phyloP scores from a whole-genome alignment of 2,888 invertebrate genomes.

The Ryuthela nishihirai region DNA sequence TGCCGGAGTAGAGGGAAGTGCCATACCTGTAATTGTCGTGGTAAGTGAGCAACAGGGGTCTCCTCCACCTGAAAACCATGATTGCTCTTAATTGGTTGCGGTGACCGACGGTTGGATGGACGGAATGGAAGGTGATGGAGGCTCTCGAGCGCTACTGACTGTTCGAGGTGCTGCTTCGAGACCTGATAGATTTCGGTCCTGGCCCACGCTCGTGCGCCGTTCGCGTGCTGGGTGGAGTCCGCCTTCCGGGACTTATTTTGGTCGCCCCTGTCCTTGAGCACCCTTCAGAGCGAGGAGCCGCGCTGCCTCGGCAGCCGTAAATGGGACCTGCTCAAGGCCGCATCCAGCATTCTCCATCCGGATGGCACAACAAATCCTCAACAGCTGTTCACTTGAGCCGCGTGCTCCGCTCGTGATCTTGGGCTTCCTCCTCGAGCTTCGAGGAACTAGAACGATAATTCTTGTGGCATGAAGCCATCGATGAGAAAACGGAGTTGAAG shows the following conservation, averaged over 20 bases:
- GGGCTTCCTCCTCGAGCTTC: too few relatives aligned
- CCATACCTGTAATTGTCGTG: conserved; percentile 41
- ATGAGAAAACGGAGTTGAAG: too few relatives aligned
- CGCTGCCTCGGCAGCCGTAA: too few relatives aligned
- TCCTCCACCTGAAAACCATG: conserved; percentile 15
- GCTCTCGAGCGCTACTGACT: neutral
- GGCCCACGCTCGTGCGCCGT: conserved; percentile 5
- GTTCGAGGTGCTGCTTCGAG: neutral
- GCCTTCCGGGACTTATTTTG: conserved; percentile 8
- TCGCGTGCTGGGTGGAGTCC: neutral
- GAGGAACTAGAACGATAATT: too few relatives aligned
- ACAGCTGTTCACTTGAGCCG: too few relatives aligned
- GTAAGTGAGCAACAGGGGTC: conserved; percentile 40
- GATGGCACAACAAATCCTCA: too few relatives aligned
- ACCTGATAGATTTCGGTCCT: neutral
- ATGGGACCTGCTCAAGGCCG: too few relatives aligned
- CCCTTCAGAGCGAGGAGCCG: too few relatives aligned
- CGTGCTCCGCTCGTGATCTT: too few relatives aligned
- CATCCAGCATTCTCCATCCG: too few relatives aligned
- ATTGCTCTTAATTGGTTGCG: too few relatives aligned
- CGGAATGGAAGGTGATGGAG: conserved; percentile 5
- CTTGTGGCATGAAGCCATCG: too few relatives aligned
- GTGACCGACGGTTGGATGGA: neutral
- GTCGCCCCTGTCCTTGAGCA: conserved; percentile 12
- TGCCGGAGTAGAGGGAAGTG: conserved; percentile 32